A percentile compares a stretch with the other conserved stretches of the same genome.
Conservation (phyloP, 2,113 vertebrate species). For the Catagonus wagneri region DNA sequence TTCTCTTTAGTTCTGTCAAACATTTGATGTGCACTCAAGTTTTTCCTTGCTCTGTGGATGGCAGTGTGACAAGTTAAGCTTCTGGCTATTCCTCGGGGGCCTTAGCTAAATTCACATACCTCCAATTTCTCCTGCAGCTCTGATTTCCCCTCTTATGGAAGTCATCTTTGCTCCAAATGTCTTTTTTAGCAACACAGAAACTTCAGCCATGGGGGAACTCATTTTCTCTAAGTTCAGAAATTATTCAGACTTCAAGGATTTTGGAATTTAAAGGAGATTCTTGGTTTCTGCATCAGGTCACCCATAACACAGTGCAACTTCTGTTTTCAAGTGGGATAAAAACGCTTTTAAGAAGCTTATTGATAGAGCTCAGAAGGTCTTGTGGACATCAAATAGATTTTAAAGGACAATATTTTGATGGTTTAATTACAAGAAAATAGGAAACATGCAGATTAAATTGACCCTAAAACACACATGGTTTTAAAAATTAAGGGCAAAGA, state of each 20-base stretch:
- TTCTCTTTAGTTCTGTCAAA: conserved; percentile 65
- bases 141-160: conserved; percentile 35
- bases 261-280: conserved; percentile 73
- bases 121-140: conserved; percentile 53
- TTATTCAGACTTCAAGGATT: conserved; percentile 77
- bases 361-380: conserved; percentile 75
- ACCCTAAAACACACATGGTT: conserved; percentile 81
- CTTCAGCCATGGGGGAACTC: conserved; percentile 63
- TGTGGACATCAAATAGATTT: conserved; percentile 80
- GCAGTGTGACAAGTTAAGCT: conserved; percentile 61
- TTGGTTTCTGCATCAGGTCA: conserved; percentile 77
- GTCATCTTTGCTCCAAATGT: conserved; percentile 83
- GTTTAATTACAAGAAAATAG: conserved; percentile 83
- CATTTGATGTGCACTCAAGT: conserved; percentile 63
- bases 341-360: conserved; percentile 75
- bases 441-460: conserved; percentile 83
- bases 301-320: conserved; percentile 76
- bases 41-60: conserved; percentile 57
- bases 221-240: conserved; percentile 69
- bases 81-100: conserved; percentile 49
- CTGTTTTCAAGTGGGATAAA: conserved; percentile 78
- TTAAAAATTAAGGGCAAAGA: conserved; percentile 77
- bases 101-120: conserved; percentile 38
- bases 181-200: conserved; percentile 59
- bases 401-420: conserved; percentile 81